These are phyloP conservation scores for Gambusia yucatana DNA, from an alignment of 2,797 vertebrate species.

Conservation along the genomic window DNA sequence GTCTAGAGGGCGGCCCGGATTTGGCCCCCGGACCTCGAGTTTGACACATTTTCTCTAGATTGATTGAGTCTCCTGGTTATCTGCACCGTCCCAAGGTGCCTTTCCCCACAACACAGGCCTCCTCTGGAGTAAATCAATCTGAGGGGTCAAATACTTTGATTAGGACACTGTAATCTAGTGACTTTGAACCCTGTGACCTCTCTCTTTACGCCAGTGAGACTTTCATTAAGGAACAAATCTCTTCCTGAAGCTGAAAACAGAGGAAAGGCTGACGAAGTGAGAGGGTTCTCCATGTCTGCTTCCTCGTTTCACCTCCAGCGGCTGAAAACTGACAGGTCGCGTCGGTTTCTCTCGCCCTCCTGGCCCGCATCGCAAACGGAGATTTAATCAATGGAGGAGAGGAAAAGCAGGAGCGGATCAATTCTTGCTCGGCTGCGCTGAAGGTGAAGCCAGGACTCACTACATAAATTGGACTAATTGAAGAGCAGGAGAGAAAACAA, in stretches of 20 bases:
- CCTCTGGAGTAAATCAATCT: slow-evolving; percentile 82
- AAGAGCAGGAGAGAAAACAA: slow-evolving; percentile 74
- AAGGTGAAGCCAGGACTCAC: slow-evolving; percentile 73
- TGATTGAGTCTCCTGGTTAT: slow-evolving; percentile 72
- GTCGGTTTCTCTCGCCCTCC: slow-evolving; percentile 62
- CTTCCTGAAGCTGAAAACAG: slow-evolving; percentile 40
- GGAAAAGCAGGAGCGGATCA: slow-evolving; percentile 77
- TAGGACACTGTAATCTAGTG: slow-evolving; percentile 69
- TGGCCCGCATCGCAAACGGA: slow-evolving; percentile 73
- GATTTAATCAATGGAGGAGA: slow-evolving; percentile 81
- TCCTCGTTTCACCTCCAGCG: slow-evolving; percentile 53
- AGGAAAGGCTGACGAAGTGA: slow-evolving; percentile 11
- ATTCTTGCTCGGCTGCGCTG: slow-evolving; percentile 75
- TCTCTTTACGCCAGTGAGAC: slow-evolving; percentile 71
- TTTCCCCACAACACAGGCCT: slow-evolving; percentile 75
- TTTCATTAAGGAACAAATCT: slow-evolving; percentile 76
- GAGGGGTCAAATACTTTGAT: slow-evolving; percentile 79
- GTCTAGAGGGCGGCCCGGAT: no score
- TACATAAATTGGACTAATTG: slow-evolving; percentile 82
- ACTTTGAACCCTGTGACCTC: slow-evolving; percentile 57
- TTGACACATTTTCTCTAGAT: slow-evolving; percentile 66
- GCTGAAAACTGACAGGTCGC: slow-evolving; percentile 70
- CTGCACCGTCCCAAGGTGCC: slow-evolving; percentile 83
- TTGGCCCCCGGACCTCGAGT: no score
- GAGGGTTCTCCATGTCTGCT: slow-evolving; percentile 58